Conservation (phyloP, 2,113 vertebrate species). For the Ariopsis seemanni region DNA sequence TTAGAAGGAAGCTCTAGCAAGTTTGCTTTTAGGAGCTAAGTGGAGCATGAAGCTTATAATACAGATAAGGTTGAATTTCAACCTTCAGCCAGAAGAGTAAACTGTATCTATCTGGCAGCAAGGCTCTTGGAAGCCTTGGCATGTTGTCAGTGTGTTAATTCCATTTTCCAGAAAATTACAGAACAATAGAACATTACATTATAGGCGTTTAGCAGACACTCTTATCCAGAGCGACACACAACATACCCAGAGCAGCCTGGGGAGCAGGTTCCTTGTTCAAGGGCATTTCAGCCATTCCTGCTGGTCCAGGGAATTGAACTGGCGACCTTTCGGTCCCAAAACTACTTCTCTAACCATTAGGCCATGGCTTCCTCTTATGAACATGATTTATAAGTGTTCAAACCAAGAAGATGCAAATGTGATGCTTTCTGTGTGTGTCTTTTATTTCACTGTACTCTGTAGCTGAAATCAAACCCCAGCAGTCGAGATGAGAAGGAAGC, state of each 20-base stretch:
- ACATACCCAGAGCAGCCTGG: too few species aligned
- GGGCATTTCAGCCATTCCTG: too few species aligned
- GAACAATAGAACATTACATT: not conserved
- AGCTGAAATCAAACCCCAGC: constrained; percentile 89
- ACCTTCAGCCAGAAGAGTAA: not conserved
- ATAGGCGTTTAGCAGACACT: too few species aligned
- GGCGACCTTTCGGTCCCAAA: too few species aligned
- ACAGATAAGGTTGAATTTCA: not conserved
- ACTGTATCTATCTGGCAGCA: not conserved
- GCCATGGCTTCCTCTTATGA: too few species aligned
- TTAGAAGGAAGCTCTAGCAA: not conserved
- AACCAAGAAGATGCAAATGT: not conserved
- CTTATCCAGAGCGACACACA: too few species aligned
- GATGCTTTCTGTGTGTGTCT: not conserved
- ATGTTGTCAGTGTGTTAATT: not conserved
- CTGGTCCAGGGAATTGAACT: too few species aligned
- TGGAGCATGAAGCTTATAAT: not conserved
- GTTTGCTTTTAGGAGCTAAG: not conserved
- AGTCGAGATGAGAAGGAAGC: constrained; percentile 88
- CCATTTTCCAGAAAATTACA: not conserved
- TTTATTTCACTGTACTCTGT: constrained; percentile 43
- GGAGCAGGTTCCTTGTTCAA: too few species aligned
- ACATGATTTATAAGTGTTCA: not conserved
- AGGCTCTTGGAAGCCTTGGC: not conserved
- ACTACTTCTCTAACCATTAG: too few species aligned